Evolutionary conservation across 2,113 vertebrate genomes (phyloP).

Genomic region (Lipophrys pholis): DNA sequence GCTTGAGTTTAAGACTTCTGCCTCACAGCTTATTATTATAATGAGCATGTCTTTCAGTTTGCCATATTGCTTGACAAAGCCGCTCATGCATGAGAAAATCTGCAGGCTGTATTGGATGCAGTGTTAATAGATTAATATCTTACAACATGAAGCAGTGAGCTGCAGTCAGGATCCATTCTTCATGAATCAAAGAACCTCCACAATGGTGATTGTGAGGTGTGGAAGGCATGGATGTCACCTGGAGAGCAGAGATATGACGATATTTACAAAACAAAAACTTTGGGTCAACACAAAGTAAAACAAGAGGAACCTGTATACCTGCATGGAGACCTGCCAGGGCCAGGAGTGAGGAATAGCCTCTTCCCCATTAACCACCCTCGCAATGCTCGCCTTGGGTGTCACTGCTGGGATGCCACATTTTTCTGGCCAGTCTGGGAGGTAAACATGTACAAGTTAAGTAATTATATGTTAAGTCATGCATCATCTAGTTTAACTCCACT

Average conservation of each 20-base stretch:
- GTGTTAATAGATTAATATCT: slow-evolving; percentile 26
- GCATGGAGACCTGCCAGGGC: slow-evolving; percentile 85
- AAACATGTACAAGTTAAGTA: background rate
- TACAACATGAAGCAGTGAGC: slow-evolving; percentile 83
- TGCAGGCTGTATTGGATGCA: too few species aligned
- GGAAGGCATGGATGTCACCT: slow-evolving; percentile 44
- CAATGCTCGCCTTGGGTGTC: slow-evolving; percentile 46
- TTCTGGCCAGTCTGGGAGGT: slow-evolving; percentile 72
- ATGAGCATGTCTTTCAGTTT: too few species aligned
- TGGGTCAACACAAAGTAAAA: too few species aligned
- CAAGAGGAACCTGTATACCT: slow-evolving; percentile 63
- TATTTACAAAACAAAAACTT: slow-evolving; percentile 12
- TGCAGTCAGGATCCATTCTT: slow-evolving; percentile 82
- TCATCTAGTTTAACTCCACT: too few species aligned
- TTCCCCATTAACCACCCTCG: slow-evolving; percentile 76
- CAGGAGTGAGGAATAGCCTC: slow-evolving; percentile 79
- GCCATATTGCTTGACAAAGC: too few species aligned
- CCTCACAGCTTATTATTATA: too few species aligned
- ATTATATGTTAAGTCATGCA: background rate
- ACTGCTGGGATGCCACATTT: slow-evolving; percentile 74
- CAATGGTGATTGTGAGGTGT: slow-evolving; percentile 75
- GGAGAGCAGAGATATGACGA: slow-evolving; percentile 4
- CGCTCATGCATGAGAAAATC: too few species aligned
- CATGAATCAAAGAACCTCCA: slow-evolving; percentile 82
- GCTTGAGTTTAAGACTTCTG: too few species aligned